Evolutionary conservation across 2,113 vertebrate species (phyloP), one percentile per base, ranked within the genome.

Genomic region (Barbus barbus): DNA sequence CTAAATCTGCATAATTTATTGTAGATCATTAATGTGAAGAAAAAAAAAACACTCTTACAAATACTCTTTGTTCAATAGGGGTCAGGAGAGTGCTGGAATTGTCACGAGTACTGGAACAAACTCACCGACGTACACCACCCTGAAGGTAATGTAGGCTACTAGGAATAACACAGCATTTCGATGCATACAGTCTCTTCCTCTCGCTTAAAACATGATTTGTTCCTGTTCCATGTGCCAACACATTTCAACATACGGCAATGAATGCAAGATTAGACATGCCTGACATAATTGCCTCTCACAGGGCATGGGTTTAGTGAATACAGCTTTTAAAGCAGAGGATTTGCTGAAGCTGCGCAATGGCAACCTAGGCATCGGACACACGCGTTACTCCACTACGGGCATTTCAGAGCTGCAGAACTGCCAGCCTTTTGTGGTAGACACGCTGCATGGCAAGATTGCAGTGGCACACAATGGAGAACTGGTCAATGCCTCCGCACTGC

Each of bases 361-460:
- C 78, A 99, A 98, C 91, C 95, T 99, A 1, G 98, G 98, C 56
- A 99, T 99, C 69, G 97, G 97, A 28, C 98, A 99, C 92, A 99
- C 97, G 0, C 96, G 98, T 69, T 99, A 99, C 22, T 98, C 98
- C 75, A 99, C 98, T 1, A 97, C 96, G 0, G 98, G 98, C 63
- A 96, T 95, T 81, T 98, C 97, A 1, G 98, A 98, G 89, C 93
- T 99, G 90, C 97, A 98, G 93, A 99, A 99, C 90, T 99, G 98
- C 90, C 98, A 99, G 90, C 98, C 98, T 9, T 99, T 99, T 86
- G 97, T 99, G 3, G 98, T 99, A 80, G 98, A 99, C 86, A 99
- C 97, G 0, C 95, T 99, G 84, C 98, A 98, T 11, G 98, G 98
- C 78, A 96, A 96, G 93, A 99, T 99, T 0, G 98, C 97, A 4